Evolutionary conservation across 2,113 vertebrate genomes (phyloP).

Genomic region (Channa argus): DNA sequence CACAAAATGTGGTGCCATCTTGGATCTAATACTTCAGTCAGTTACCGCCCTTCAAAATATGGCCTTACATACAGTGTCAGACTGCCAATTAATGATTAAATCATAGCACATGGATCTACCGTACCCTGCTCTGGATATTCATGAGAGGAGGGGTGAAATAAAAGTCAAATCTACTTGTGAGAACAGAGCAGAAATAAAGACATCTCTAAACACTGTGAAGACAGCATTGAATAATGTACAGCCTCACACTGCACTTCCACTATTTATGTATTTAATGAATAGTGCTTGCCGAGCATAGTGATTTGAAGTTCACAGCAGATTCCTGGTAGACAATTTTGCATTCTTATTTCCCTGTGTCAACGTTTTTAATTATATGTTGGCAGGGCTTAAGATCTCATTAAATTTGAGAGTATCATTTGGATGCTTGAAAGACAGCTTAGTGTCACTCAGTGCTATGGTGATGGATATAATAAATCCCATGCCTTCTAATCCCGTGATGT

Average conservation of each 20-base stretch:
- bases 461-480: slow-evolving; percentile 82
- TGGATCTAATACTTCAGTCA: slow-evolving; percentile 15
- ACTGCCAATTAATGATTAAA: slow-evolving; percentile 39
- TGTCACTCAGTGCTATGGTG: slow-evolving; percentile 80
- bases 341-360: slow-evolving; percentile 77
- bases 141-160: slow-evolving; percentile 13
- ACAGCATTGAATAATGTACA: slow-evolving; percentile 27
- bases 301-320: slow-evolving; percentile 59
- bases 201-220: slow-evolving; percentile 29
- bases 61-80: slow-evolving; percentile 27
- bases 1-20: not conserved
- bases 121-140: slow-evolving; percentile 35
- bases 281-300: slow-evolving; percentile 33
- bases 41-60: slow-evolving; percentile 20
- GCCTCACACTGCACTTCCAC: slow-evolving; percentile 24
- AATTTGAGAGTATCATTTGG: slow-evolving; percentile 82
- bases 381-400: slow-evolving; percentile 86
- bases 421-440: slow-evolving; percentile 85
- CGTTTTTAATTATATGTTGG: slow-evolving; percentile 86
- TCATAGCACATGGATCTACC: slow-evolving; percentile 14
- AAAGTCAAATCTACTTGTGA: slow-evolving; percentile 34
- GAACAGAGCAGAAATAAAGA: slow-evolving; percentile 43
- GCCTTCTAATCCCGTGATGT: slow-evolving; percentile 84
- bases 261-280: slow-evolving; percentile 52
- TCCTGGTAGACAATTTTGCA: slow-evolving; percentile 70